phyloP scores from a whole-genome alignment of 2,113 vertebrate genomes.

The Pampusana beccarii region DNA sequence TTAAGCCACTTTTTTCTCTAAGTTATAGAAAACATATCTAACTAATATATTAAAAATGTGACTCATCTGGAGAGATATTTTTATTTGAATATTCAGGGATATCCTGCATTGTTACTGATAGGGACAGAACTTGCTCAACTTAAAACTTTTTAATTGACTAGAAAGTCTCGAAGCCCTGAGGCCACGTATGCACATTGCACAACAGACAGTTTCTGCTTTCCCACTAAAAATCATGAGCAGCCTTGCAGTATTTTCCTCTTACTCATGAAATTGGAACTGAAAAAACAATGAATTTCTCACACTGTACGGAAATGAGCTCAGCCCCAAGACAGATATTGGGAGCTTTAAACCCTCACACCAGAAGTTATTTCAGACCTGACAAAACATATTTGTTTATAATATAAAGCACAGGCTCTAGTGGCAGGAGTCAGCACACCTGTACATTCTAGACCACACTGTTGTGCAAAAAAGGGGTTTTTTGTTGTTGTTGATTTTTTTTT shows the following conservation, averaged over 20 bases:
- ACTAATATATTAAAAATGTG: neutral
- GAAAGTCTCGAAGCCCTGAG: conserved; percentile 47
- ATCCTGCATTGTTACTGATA: neutral
- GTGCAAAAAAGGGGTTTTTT: neutral
- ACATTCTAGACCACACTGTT: neutral
- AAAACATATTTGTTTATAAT: conserved; percentile 17
- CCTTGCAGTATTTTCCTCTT: conserved; percentile 44
- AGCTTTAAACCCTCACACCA: conserved; percentile 3
- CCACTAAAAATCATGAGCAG: conserved; percentile 21
- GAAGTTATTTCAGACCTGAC: conserved; percentile 18
- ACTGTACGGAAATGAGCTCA: conserved; percentile 59
- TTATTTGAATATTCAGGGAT: neutral
- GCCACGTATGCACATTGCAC: conserved; percentile 18
- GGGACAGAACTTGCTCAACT: conserved; percentile 11
- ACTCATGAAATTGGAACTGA: conserved; percentile 16
- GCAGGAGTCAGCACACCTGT: neutral
- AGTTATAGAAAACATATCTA: neutral
- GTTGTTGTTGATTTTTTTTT: neutral
- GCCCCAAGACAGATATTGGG: conserved; percentile 10
- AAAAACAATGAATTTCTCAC: conserved; percentile 46
- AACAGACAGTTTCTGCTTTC: conserved; percentile 12
- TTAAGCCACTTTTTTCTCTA: neutral
- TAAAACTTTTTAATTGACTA: conserved; percentile 61
- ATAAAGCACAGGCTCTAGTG: neutral
- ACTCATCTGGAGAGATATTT: neutral